Base-by-base conservation (phyloP, 2,797 vertebrate genomes). In the Picus viridis region DNA sequence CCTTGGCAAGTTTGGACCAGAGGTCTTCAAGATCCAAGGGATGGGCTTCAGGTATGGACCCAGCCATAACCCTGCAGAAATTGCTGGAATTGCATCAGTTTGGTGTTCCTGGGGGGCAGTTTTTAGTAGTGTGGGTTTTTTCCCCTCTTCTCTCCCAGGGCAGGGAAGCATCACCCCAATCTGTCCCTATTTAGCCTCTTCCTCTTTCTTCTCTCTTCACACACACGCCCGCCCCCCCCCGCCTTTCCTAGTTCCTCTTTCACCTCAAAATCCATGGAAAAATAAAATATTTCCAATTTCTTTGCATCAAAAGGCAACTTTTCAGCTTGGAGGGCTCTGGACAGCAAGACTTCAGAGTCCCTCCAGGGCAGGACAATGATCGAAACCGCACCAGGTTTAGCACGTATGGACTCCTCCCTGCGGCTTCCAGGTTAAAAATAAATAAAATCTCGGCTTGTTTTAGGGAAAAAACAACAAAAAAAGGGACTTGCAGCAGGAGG, bases 41-140 rank as follows among this genome's bases (percentile, higher is more conserved):
- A 34, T 2, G 34, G 34, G 59, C 9, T 36, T 26, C 59, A 39
- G 59, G 15, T 27, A 36, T 23, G 26, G 1, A 26, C 20, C 7
- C 19, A 17, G 30, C 30, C 36, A 1, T 2, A 9, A n/a, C 10
- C 19, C 27, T 1, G 17, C 18, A 3, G 36, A 17, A 47, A 29
- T 1, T 5, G 27, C 2, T 16, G 53, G 53, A 86, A 54, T 54
- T 8, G 19, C 29, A 13, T 3, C 11, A 7, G 1, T n/a, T 43
- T 8, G 17, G 17, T 11, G 27, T 6, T 71, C 27, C 45, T 0
- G 0, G 51, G 53, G 22, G 6, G 34, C 5, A 0, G 3, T 9
- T 72, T 71, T 27, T 18, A 10, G 10, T 2, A 6, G 2, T 4
- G 6, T 24, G 9, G 7, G 16, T 4, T 22, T 20, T 29, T 12